phyloP scores from a whole-genome alignment of 1,140 invertebrate genomes.

The Samia ricini region DNA sequence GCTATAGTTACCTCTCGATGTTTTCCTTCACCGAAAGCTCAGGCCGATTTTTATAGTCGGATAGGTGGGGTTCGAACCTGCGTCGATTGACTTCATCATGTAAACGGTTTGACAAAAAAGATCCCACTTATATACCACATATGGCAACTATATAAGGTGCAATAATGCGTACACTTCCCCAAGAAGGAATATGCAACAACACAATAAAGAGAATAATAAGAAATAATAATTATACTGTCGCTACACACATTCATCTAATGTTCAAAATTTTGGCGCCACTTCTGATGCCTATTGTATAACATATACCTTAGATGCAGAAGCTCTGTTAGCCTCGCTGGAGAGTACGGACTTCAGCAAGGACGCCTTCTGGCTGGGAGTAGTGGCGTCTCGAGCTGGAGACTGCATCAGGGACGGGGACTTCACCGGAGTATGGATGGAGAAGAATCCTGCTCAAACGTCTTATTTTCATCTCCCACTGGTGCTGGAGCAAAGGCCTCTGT shows the following conservation, averaged over 20 bases:
- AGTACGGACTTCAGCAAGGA: conserved; percentile 46
- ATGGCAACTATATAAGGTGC: no score
- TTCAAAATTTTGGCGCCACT: no score
- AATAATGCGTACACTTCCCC: background rate
- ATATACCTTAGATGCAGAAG: conserved; percentile 43
- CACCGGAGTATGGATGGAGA: conserved; percentile 44
- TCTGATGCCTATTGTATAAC: background rate
- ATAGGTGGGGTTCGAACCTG: no score
- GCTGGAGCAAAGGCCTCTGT: background rate
- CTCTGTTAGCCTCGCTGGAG: conserved; percentile 53
- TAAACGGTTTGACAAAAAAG: no score
- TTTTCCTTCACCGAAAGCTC: no score
- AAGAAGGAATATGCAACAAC: background rate
- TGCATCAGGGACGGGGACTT: conserved; percentile 17
- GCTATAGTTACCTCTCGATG: no score
- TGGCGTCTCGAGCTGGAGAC: conserved; percentile 32
- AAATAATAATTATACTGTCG: conserved; percentile 2
- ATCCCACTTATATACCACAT: no score
- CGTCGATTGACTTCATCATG: no score
- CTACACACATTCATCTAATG: no score
- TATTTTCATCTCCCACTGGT: conserved; percentile 18
- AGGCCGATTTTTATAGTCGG: no score
- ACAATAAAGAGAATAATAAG: background rate
- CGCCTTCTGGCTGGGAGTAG: background rate
- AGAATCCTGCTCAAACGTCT: conserved; percentile 60